A percentile compares a stretch with the other conserved stretches of the same genome.
Conservation (phyloP, 2,888 invertebrate species). For the Temnothorax unifasciatus region DNA sequence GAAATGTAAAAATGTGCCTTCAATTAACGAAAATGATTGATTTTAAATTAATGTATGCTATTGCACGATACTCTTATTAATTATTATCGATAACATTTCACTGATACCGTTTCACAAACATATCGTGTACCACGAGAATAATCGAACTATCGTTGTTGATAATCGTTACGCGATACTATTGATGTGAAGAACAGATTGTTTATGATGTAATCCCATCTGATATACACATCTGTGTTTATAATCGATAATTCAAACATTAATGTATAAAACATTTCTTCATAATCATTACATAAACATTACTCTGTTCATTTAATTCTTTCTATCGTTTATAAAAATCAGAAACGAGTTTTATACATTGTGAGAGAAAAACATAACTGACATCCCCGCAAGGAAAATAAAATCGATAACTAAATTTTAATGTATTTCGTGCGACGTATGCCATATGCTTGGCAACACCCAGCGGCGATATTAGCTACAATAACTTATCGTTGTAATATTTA, state of each 20-base stretch:
- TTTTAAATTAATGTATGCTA: background rate
- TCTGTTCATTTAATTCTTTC: background rate
- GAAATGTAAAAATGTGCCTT: background rate
- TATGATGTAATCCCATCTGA: background rate
- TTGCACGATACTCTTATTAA: background rate
- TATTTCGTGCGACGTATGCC: background rate
- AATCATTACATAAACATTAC: too few relatives aligned
- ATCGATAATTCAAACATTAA: background rate
- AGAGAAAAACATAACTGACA: background rate
- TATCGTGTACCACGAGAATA: background rate
- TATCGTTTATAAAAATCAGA: background rate
- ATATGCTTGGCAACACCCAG: background rate
- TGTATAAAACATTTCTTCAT: background rate
- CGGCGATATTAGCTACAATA: background rate
- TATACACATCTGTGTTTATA: background rate
- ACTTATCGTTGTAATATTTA: background rate
- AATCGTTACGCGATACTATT: conserved; percentile 5
- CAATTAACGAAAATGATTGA: background rate
- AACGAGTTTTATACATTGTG: background rate
- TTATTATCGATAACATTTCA: conserved; percentile 7
- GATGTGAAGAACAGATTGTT: background rate
- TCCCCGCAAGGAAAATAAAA: background rate
- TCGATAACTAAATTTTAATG: background rate
- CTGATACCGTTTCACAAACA: background rate
- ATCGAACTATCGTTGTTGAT: background rate